These are phyloP conservation scores for Pao palembangensis DNA, from an alignment of 2,113 vertebrate species.

Conservation along the genomic window DNA sequence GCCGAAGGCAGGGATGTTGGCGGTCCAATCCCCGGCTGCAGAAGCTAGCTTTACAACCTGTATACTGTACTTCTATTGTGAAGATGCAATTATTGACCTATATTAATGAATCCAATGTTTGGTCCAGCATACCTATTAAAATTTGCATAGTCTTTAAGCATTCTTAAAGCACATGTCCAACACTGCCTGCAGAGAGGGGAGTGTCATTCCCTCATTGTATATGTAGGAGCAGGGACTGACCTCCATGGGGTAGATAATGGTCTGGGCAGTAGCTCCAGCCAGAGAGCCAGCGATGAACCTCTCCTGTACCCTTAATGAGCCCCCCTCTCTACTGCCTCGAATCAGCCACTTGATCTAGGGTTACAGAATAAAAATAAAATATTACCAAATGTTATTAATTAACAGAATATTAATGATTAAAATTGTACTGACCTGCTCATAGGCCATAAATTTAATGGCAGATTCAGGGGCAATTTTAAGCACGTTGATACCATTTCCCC, in stretches of 20 bases:
- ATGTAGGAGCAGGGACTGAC: slow-evolving; percentile 34
- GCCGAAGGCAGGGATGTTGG: too few species aligned
- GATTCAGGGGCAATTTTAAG: slow-evolving; percentile 94
- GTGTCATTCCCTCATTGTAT: too few species aligned
- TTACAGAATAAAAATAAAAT: neutral
- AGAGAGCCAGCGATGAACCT: slow-evolving; percentile 91
- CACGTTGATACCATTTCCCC: slow-evolving; percentile 61
- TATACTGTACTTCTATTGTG: too few species aligned
- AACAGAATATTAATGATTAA: too few species aligned
- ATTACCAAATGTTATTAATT: neutral
- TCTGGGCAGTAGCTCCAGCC: slow-evolving; percentile 91
- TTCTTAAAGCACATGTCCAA: too few species aligned
- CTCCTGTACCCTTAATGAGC: slow-evolving; percentile 81
- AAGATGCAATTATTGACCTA: too few species aligned
- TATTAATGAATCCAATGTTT: too few species aligned
- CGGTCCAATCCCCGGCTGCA: too few species aligned
- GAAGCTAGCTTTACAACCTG: too few species aligned
- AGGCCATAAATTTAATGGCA: slow-evolving; percentile 94
- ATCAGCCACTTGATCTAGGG: slow-evolving; percentile 88
- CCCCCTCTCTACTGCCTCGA: slow-evolving; percentile 74
- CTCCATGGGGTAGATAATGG: slow-evolving; percentile 96
- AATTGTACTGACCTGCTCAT: slow-evolving; percentile 82
- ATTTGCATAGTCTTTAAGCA: too few species aligned
- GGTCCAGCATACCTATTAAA: too few species aligned
- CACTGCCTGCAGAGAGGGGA: too few species aligned